Evolutionary conservation across 2,113 vertebrate species (phyloP), one percentile per base, ranked within the genome.

Genomic region (Planiliza haematocheilus): DNA sequence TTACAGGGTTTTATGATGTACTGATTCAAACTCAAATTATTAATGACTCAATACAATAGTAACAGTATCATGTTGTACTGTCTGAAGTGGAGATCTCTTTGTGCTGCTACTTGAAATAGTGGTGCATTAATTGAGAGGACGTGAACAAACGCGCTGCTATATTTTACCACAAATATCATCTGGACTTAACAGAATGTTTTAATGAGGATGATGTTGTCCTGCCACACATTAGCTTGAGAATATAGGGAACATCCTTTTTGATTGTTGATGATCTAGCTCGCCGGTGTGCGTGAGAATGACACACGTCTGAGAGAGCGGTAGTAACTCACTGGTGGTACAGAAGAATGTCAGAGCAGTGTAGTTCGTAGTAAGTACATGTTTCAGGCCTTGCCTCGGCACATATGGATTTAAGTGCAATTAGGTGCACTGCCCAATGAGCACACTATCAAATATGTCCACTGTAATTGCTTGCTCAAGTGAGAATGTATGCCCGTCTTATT

Each of bases 331-430:
- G 49, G 46, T 70, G 37, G 49, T 83, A 8, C 48, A 76, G 59
- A 72, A 88, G 81, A 87, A 81, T 86, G 76, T 85, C 50, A 55
- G 43, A 81, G 51, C 36, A 56, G 50, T 75, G 55, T 79, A 74
- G 67, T 74, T 70, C 37, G 48, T 77, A 24, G 36, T 80, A 67
- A 36, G 70, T 83, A 74, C 76, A 81, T 82, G 79, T 80, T 78
- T 62, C 52, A 73, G 82, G 46, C 56, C 58, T 84, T 66, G 52
- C 52, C 64, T 76, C 67, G 48, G 71, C 70, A 81, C 58, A 76
- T 42, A 39, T 82, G 66, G 63, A 74, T 78, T 73, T 45, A 89
- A 88, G 89, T 91, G 86, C 88, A 91, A 88, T 91, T 88, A 62
- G 74, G 57, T 81, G 43, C 59, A 64, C 46, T 53, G 57, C 57